These are phyloP conservation scores for Andinoacara biseriatus DNA, from an alignment of 2,113 vertebrate genomes.

Conservation along the genomic window DNA sequence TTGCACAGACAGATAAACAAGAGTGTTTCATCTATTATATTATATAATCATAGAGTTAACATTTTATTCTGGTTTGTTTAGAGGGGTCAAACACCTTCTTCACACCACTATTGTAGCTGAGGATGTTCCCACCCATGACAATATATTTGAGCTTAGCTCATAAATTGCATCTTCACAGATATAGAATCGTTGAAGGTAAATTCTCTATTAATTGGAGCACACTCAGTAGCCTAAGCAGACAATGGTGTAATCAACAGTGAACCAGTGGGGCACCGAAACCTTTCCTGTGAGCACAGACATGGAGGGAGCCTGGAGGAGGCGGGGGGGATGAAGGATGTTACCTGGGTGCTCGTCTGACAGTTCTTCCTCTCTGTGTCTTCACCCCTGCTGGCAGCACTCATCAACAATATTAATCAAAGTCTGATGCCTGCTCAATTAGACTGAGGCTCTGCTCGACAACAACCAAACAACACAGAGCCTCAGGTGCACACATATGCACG, in stretches of 20 bases:
- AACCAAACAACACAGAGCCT: conserved; percentile 54
- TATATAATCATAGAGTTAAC: not conserved
- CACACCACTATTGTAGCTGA: not conserved
- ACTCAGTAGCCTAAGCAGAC: conserved; percentile 56
- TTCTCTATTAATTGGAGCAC: conserved; percentile 39
- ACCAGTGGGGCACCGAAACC: conserved; percentile 55
- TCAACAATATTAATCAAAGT: conserved; percentile 78
- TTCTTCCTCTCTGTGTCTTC: conserved; percentile 70
- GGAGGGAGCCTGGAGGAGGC: conserved; percentile 22
- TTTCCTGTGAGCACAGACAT: conserved; percentile 57
- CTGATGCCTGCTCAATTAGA: conserved; percentile 72
- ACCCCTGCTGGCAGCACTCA: conserved; percentile 71
- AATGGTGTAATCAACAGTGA: conserved; percentile 69
- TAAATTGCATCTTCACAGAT: not conserved
- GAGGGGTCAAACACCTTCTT: not conserved
- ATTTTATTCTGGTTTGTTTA: not conserved
- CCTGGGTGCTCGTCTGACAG: conserved; percentile 73
- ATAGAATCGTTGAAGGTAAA: conserved; percentile 18
- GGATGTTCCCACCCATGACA: not conserved
- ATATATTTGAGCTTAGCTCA: not conserved
- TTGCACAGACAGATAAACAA: not conserved
- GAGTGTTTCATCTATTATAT: not conserved
- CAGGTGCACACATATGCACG: conserved; percentile 43
- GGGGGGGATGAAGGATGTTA: conserved; percentile 68
- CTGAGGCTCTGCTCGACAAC: conserved; percentile 49